Percentiles rank a stretch among this genome's conserved stretches.
These are phyloP conservation scores for Lasioglossum albipes DNA, from an alignment of 1,140 invertebrate species.

Conservation along the genomic window DNA sequence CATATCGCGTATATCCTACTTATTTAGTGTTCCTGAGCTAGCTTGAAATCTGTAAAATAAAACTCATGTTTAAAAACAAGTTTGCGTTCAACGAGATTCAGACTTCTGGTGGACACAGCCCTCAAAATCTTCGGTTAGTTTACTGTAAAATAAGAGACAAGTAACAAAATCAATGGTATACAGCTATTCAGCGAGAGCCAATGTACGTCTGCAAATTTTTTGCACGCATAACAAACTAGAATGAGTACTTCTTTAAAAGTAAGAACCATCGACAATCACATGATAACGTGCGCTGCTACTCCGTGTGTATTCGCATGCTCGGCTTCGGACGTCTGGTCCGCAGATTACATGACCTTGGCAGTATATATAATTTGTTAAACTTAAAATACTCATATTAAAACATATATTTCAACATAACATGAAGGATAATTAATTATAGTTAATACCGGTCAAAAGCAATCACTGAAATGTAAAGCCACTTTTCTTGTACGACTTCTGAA, in stretches of 20 bases:
- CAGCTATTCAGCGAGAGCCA: not conserved
- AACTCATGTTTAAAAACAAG: constrained; percentile 19
- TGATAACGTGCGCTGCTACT: not conserved
- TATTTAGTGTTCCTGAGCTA: not conserved
- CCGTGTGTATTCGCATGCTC: constrained; percentile 16
- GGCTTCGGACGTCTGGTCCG: constrained; percentile 12
- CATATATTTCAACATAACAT: constrained; percentile 52
- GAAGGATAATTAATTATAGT: constrained; percentile 51
- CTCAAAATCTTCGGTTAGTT: not conserved
- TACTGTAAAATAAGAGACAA: constrained; percentile 18
- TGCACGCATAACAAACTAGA: constrained; percentile 2
- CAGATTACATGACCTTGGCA: not conserved
- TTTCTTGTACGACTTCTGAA: constrained; percentile 55
- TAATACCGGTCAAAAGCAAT: constrained; percentile 55
- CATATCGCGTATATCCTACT: not conserved
- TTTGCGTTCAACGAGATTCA: not conserved
- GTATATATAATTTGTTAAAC: constrained; percentile 29
- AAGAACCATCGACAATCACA: constrained; percentile 13
- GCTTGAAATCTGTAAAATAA: constrained; percentile 28
- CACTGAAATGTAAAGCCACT: constrained; percentile 55
- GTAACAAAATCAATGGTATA: constrained; percentile 2
- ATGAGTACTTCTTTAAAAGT: constrained; percentile 10
- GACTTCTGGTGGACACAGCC: not conserved
- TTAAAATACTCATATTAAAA: constrained; percentile 56
- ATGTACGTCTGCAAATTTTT: constrained; percentile 13